Evolutionary conservation across 2,888 invertebrate species (phyloP).

Genomic region (Plebejus argus): DNA sequence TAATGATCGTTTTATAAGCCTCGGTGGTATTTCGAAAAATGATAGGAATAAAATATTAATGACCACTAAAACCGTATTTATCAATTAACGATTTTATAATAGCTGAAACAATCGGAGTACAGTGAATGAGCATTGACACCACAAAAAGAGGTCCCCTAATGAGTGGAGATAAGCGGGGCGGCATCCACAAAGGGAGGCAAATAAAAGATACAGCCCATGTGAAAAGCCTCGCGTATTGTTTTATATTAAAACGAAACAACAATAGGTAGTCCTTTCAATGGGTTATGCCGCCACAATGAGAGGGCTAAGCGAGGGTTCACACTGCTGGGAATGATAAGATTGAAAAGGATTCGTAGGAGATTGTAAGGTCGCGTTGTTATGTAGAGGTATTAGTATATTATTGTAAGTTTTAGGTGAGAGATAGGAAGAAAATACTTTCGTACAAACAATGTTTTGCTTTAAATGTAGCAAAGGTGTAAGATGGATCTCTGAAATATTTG

Average conservation of each 20-base stretch:
- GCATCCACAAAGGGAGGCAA: slow-evolving; percentile 68
- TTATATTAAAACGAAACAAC: slow-evolving; percentile 79
- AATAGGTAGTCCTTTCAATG: slow-evolving; percentile 80
- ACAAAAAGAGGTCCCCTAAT: slow-evolving; percentile 62
- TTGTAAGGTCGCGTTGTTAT: too few relatives aligned
- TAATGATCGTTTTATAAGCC: slow-evolving; percentile 16
- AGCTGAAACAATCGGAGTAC: slow-evolving; percentile 37
- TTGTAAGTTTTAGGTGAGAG: not conserved
- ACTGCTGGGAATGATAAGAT: slow-evolving; percentile 45
- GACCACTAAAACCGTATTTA: slow-evolving; percentile 24
- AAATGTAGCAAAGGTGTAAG: too few relatives aligned
- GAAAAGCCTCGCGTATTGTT: slow-evolving; percentile 76
- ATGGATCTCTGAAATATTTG: too few relatives aligned
- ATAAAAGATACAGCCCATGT: slow-evolving; percentile 69
- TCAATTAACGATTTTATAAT: slow-evolving; percentile 32
- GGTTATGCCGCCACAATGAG: slow-evolving; percentile 76
- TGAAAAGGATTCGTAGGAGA: too few relatives aligned
- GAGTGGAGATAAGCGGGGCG: slow-evolving; percentile 74
- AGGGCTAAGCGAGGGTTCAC: slow-evolving; percentile 50
- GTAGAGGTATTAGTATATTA: too few relatives aligned
- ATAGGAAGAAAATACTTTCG: not conserved
- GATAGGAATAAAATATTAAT: slow-evolving; percentile 11
- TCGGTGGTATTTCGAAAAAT: not conserved
- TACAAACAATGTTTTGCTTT: too few relatives aligned
- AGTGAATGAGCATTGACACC: slow-evolving; percentile 49